Base-by-base conservation (phyloP, 2,797 vertebrate species). In the Crypturellus tataupa region DNA sequence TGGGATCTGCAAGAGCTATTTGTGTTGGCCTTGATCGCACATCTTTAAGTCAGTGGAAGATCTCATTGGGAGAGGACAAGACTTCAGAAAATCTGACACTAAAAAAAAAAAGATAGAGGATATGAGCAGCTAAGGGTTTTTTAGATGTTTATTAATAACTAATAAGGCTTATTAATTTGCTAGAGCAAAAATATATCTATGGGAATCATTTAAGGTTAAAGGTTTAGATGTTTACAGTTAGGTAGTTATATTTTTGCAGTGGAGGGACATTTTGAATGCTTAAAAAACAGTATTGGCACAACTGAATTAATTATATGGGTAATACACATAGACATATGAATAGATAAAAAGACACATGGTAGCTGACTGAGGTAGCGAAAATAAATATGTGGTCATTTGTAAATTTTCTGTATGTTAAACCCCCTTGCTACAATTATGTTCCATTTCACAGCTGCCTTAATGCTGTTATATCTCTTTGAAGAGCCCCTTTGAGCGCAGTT, bases 21-120 rank as follows among this genome's bases (percentile, higher is more conserved):
- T 51, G 15, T 65, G 8, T 42, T 56, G 44, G 15, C 23, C 12
- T 67, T 6, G 44, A 37, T 89, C 35, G 76, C 0, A 0, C 55
- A 39, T 29, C 29, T 73, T 84, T 87, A 73, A 77, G 60, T 56
- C 65, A 60, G 9, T 4, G 63, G 12, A 62, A 49, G 58, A 11
- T 6, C 33, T 75, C 37, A 2, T 4, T 65, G 29, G 62, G 31
- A 81, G 27, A n/a, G 15, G 3, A 78, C 16, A 81, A 33, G 70
- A 51, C 46, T 76, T 65, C 31, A 31, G 62, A 73, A 89, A 87
- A 67, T 78, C n/a, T 87, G 31, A 51, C 19, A 8, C 24, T 42
- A 27, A 69, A 84, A 55, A 46, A 55, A 31, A 55, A 56, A 3
- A 29, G 46, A 42, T 60, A 44, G 71, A 84, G 40, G 5, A 31